A percentile compares a stretch with the other conserved stretches of the same genome.
Conservation (phyloP, 2,797 vertebrate genomes). For the Astyanax mexicanus region DNA sequence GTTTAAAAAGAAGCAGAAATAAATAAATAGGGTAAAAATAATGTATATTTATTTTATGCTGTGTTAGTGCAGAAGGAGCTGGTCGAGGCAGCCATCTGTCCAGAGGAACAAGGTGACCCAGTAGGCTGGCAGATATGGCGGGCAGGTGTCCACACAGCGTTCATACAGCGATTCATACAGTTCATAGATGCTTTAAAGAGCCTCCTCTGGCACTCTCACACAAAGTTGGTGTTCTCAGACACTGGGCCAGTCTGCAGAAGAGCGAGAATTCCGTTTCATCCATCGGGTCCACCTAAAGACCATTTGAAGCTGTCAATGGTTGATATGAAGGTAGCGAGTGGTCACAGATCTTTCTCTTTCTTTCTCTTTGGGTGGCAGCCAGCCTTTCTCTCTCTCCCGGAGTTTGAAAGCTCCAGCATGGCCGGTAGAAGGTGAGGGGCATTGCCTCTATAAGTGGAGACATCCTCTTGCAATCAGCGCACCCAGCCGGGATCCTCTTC, state of each 20-base stretch:
- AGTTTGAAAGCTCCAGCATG: constrained; percentile 62
- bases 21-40: not conserved
- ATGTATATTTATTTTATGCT: constrained; percentile 19
- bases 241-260: not conserved
- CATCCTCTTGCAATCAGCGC: constrained; percentile 90
- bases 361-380: constrained; percentile 47
- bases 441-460: constrained; percentile 82
- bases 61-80: constrained; percentile 3
- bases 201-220: not conserved
- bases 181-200: constrained; percentile 7
- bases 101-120: constrained; percentile 55
- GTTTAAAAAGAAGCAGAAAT: not conserved
- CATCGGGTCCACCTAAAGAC: not conserved
- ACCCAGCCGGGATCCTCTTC: constrained; percentile 79
- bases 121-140: constrained; percentile 41
- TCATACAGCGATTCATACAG: not conserved
- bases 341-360: constrained; percentile 34
- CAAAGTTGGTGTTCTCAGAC: constrained; percentile 13
- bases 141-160: constrained; percentile 40
- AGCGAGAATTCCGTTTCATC: constrained; percentile 19
- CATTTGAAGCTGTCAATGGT: constrained; percentile 30
- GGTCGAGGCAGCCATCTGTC: constrained; percentile 49
- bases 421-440: constrained; percentile 83
- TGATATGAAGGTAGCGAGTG: constrained; percentile 6
- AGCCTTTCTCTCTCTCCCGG: constrained; percentile 35